Percentiles rank a stretch among this genome's conserved stretches.
These are phyloP conservation scores for Tanytarsus gracilentus DNA, from an alignment of 2,888 invertebrate species.

Conservation along the genomic window DNA sequence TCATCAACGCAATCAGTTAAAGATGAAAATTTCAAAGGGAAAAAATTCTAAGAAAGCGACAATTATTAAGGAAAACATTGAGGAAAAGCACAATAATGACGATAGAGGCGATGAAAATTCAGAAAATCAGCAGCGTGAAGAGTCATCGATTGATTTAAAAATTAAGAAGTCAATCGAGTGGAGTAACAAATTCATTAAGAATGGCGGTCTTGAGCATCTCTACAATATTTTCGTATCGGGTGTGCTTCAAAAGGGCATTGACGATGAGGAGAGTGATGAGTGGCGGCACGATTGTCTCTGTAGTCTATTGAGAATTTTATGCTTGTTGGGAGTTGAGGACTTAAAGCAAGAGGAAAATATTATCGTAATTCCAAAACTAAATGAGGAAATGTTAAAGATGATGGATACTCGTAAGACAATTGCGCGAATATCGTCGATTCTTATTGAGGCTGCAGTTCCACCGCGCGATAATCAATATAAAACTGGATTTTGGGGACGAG, in stretches of 20 bases:
- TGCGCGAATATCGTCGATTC: constrained; percentile 72
- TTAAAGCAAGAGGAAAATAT: constrained; percentile 44
- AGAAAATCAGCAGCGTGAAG: constrained; percentile 43
- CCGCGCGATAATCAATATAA: constrained; percentile 76
- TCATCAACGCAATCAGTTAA: constrained; percentile 15
- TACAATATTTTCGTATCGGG: constrained; percentile 90
- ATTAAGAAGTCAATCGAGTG: constrained; percentile 44
- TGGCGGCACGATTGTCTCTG: constrained; percentile 95
- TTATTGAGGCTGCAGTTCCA: constrained; percentile 75
- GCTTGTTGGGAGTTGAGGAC: constrained; percentile 67
- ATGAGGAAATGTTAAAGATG: constrained; percentile 68
- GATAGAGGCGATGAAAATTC: constrained; percentile 30
- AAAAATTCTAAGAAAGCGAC: constrained; percentile 30
- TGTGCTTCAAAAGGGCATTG: constrained; percentile 58
- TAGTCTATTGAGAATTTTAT: constrained; percentile 72
- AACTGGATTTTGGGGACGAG: constrained; percentile 87
- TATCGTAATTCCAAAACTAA: constrained; percentile 64
- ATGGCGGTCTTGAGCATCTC: constrained; percentile 77
- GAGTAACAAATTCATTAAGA: constrained; percentile 73
- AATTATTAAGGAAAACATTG: constrained; percentile 15
- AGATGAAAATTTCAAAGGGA: constrained; percentile 14
- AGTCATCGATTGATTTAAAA: constrained; percentile 33
- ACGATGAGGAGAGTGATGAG: constrained; percentile 62
- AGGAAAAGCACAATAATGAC: constrained; percentile 4
- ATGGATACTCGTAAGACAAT: constrained; percentile 79